A percentile compares a stretch with the other conserved stretches of the same genome.
Conservation (phyloP, 1,140 invertebrate species). For the Drosophila ercepeae region DNA sequence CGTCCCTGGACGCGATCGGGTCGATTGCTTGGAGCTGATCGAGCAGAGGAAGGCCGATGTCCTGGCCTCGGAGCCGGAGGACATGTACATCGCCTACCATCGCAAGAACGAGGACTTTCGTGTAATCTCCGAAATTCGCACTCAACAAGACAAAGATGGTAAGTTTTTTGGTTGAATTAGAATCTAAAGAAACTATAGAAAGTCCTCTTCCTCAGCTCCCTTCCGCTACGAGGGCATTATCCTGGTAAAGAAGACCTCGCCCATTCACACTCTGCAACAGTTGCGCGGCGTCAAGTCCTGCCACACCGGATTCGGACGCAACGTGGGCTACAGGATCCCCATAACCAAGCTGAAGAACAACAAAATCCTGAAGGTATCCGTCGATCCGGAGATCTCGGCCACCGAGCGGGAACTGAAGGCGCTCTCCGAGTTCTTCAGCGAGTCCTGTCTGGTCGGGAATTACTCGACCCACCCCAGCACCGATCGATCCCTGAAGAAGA, state of each 20-base stretch:
- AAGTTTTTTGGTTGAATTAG: conserved; percentile 58
- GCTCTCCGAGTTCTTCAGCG: conserved; percentile 88
- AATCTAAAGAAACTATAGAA: too few relatives aligned
- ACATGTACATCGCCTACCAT: conserved; percentile 90
- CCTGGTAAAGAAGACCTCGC: conserved; percentile 88
- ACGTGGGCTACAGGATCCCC: conserved; percentile 91
- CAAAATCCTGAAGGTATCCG: conserved; percentile 87
- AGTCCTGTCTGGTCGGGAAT: conserved; percentile 91
- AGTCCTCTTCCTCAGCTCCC: conserved; percentile 84
- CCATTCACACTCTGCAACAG: conserved; percentile 87
- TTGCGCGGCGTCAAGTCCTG: conserved; percentile 90
- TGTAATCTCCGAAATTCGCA: conserved; percentile 89
- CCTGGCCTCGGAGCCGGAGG: conserved; percentile 91
- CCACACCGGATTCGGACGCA: conserved; percentile 91
- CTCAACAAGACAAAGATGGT: conserved; percentile 85
- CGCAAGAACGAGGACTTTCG: conserved; percentile 87
- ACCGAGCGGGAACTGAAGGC: conserved; percentile 91
- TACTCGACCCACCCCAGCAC: conserved; percentile 91
- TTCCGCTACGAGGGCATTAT: conserved; percentile 92
- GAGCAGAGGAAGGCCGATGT: conserved; percentile 91
- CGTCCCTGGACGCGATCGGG: conserved; percentile 88
- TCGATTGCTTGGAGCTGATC: conserved; percentile 90
- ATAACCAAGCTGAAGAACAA: conserved; percentile 89
- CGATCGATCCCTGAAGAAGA: conserved; percentile 87
- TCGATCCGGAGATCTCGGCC: conserved; percentile 88